Evolutionary conservation across 1,140 invertebrate genomes (phyloP).

Genomic region (Aporrectodea caliginosa): DNA sequence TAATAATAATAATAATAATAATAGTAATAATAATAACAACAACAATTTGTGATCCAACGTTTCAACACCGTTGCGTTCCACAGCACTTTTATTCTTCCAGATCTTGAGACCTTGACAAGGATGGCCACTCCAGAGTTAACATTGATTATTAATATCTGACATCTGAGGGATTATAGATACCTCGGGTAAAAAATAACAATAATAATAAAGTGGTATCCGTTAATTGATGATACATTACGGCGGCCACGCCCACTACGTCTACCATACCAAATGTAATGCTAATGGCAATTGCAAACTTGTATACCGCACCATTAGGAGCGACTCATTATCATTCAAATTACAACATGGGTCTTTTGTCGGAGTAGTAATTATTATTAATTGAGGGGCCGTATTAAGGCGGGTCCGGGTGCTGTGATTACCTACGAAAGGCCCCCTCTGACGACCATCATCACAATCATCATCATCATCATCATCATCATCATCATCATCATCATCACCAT

Average conservation of each 20-base stretch:
- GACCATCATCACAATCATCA: no score
- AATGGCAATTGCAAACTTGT: not conserved
- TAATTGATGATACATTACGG: not conserved
- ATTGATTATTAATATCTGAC: no score
- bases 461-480: conserved; percentile 7
- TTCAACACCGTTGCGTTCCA: no score
- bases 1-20: not conserved
- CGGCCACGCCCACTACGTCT: not conserved
- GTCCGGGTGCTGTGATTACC: no score
- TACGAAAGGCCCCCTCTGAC: no score
- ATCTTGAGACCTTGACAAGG: no score
- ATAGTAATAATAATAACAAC: not conserved
- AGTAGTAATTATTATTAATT: not conserved
- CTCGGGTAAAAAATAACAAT: no score
- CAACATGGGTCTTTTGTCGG: not conserved
- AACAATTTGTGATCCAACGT: no score
- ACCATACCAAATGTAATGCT: not conserved
- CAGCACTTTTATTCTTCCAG: no score
- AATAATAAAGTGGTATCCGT: no score
- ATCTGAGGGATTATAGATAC: no score
- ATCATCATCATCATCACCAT: conserved; percentile 7
- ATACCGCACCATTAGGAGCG: not conserved
- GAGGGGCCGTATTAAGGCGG: not conserved
- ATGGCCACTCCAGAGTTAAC: no score
- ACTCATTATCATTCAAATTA: not conserved